A percentile compares a stretch with the other conserved stretches of the same genome.
Conservation (phyloP, 1,140 invertebrate species). For the Zophobas morio region DNA sequence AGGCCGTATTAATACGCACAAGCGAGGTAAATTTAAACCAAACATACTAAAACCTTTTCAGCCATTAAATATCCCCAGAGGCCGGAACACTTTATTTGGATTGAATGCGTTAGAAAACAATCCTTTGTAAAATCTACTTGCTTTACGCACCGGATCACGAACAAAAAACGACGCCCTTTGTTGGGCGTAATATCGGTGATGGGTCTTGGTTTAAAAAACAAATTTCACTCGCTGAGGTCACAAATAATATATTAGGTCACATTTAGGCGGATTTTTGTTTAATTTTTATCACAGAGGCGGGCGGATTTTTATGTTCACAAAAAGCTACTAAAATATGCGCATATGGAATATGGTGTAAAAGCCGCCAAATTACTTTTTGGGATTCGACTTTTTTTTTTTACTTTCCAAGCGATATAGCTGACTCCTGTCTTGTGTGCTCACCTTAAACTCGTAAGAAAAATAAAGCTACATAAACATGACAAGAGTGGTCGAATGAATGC, state of each 20-base stretch:
- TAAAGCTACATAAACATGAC: too few relatives aligned
- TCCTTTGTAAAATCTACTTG: slow-evolving; percentile 41
- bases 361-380: background rate
- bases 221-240: background rate
- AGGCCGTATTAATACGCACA: slow-evolving; percentile 43
- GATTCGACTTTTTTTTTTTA: background rate
- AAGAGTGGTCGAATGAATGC: too few relatives aligned
- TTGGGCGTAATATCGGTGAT: slow-evolving; percentile 2
- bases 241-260: background rate
- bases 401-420: too few relatives aligned
- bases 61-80: slow-evolving; percentile 46
- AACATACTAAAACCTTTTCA: slow-evolving; percentile 45
- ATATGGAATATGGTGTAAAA: background rate
- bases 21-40: slow-evolving; percentile 45
- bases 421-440: too few relatives aligned
- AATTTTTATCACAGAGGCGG: background rate
- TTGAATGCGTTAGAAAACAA: slow-evolving; percentile 47
- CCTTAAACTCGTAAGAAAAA: too few relatives aligned
- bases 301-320: background rate
- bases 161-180: slow-evolving; percentile 13
- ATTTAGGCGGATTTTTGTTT: background rate
- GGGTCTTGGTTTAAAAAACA: background rate
- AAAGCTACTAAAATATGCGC: slow-evolving; percentile 1
- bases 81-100: slow-evolving; percentile 44
- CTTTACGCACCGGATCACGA: slow-evolving; percentile 15